Evolutionary conservation across 2,113 vertebrate species (phyloP).

Genomic region (Stercorarius parasiticus): DNA sequence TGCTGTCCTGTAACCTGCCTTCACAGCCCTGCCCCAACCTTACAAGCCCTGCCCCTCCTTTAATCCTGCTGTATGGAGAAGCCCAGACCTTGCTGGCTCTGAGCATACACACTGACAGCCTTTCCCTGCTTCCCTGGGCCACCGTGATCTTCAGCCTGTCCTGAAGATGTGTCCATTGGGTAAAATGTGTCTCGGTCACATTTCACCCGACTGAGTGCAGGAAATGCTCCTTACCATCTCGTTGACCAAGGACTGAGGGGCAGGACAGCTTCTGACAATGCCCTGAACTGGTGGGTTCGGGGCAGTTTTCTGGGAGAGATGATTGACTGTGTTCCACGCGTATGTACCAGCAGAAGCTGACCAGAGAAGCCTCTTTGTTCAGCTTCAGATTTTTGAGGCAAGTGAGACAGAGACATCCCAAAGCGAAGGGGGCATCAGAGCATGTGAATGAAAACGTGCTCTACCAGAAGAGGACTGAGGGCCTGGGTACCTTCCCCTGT

Average conservation of each 20-base stretch:
- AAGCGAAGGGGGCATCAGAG: background rate
- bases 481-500: background rate
- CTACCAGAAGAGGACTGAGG: background rate
- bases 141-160: background rate
- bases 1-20: background rate
- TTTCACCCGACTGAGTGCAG: background rate
- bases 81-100: background rate
- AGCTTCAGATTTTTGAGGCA: background rate
- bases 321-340: fast-evolving
- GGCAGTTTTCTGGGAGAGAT: background rate
- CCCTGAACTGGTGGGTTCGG: background rate
- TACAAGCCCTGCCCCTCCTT: background rate
- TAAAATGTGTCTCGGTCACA: fast-evolving
- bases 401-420: background rate
- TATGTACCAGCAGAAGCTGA: background rate
- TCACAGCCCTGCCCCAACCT: background rate
- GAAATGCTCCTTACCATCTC: background rate
- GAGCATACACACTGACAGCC: background rate
- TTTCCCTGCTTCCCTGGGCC: background rate
- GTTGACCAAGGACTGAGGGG: fast-evolving
- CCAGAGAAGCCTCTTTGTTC: background rate
- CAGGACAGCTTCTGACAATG: background rate
- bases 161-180: background rate
- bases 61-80: background rate
- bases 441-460: background rate